Evolutionary conservation across 2,888 invertebrate species (phyloP).

Genomic region (Zygogramma bicolorata): DNA sequence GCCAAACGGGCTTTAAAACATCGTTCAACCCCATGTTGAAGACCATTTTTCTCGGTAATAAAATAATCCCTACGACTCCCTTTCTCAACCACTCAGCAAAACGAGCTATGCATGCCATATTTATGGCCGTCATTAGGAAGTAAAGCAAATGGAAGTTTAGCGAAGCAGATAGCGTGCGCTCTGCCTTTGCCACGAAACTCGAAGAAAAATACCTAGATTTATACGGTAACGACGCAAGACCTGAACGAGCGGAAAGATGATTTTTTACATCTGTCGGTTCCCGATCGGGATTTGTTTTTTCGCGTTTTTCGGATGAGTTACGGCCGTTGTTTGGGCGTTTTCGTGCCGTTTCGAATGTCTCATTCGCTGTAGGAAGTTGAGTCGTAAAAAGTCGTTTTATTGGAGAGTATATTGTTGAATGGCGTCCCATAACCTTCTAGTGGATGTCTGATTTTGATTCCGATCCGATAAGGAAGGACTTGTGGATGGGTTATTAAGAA

Average conservation of each 20-base stretch:
- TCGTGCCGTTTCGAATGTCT: conserved; percentile 1
- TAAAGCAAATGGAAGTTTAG: conserved; percentile 19
- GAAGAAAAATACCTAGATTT: conserved; percentile 11
- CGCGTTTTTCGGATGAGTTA: conserved; percentile 17
- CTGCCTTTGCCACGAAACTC: not conserved
- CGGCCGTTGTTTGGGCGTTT: not conserved
- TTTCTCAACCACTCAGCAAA: conserved; percentile 13
- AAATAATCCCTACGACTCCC: not conserved
- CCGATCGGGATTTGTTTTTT: conserved; percentile 6
- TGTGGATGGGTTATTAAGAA: not conserved
- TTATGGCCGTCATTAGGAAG: conserved; percentile 22
- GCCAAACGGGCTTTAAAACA: too few relatives aligned
- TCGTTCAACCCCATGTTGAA: not conserved
- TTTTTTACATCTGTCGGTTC: conserved; percentile 21
- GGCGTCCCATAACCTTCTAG: not conserved
- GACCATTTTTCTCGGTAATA: not conserved
- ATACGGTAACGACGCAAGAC: not conserved
- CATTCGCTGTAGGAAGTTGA: not conserved
- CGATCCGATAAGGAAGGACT: not conserved
- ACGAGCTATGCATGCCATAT: conserved; percentile 15
- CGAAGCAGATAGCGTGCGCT: conserved; percentile 6
- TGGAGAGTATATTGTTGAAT: not conserved
- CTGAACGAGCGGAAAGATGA: conserved; percentile 1
- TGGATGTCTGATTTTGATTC: not conserved
- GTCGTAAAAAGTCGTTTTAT: not conserved